A percentile compares a stretch with the other conserved stretches of the same genome.
Conservation (phyloP, 1,140 invertebrate species). For the Pseudomyrmex gracilis region DNA sequence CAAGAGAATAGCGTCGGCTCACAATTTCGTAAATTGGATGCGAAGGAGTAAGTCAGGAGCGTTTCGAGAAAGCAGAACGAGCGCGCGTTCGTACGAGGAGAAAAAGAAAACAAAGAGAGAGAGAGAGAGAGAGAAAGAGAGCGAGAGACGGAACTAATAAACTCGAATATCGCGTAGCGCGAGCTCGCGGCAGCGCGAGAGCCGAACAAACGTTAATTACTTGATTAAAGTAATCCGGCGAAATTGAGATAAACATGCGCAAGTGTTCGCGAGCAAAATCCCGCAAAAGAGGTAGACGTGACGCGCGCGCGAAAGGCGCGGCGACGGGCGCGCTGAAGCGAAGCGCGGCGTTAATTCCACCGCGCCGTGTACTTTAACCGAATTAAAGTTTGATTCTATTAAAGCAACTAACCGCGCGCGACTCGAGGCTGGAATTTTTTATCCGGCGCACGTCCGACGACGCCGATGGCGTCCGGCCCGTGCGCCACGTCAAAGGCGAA, state of each 20-base stretch:
- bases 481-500: constrained; percentile 12
- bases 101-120: not conserved
- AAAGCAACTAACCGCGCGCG: constrained; percentile 56
- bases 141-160: constrained; percentile 48
- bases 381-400: constrained; percentile 62
- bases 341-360: constrained; percentile 44
- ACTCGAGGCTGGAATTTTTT: constrained; percentile 52
- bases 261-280: constrained; percentile 33
- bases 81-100: not conserved
- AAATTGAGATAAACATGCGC: constrained; percentile 58
- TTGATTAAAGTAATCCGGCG: constrained; percentile 56
- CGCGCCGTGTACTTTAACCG: constrained; percentile 42
- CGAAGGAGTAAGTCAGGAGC: constrained; percentile 13
- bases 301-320: constrained; percentile 20
- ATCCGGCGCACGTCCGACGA: constrained; percentile 34
- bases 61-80: not conserved
- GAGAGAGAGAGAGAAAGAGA: not conserved
- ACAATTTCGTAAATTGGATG: constrained; percentile 53
- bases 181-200: not conserved
- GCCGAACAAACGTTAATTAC: constrained; percentile 60
- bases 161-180: constrained; percentile 47
- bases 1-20: constrained; percentile 14
- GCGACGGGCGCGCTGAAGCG: constrained; percentile 20
- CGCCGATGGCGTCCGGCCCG: not conserved
- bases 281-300: constrained; percentile 1